Base-by-base conservation (phyloP, 2,888 invertebrate species). In the Macrophya alboannulata region DNA sequence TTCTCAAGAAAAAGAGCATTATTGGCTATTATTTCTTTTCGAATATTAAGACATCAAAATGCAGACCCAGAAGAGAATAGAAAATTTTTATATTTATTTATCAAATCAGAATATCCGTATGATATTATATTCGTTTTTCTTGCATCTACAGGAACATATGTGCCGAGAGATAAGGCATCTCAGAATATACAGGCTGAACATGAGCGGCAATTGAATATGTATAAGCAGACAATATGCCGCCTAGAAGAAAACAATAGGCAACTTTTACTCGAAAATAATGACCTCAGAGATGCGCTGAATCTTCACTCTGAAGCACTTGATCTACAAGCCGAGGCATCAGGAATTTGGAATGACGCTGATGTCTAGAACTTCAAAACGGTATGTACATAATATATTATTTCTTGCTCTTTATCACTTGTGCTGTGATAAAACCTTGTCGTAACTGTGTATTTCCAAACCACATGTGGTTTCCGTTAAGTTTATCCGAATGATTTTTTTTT, bases 191-290 rank as follows among this genome's bases (percentile, higher is more conserved):
- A 89, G 55, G 82, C 82, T 1, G 86, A 89, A 21, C 88, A 87
- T 25, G 88, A 88, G 48, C 89, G 90, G 72, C 88, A 90, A 71
- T 40, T 89, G n/a, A 85, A 76, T 40, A 43, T 88, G 59, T 90
- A 90, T 74, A 88, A 90, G 45, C 84, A 90, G 84, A 90, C 89
- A 25, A 89, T 91, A 86, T 81, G 86, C 51, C 89, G 89, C n/a
- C 87, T 91, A 43, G 89, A 90, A 31, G 90, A 90, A 45, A 90
- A 90, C 68, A 90, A 90, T 82, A 87, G 88, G 21, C 85, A 87
- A 43, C 89, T 90, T 89, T 68, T 90, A 15, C 86, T 89, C 62
- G 90, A 90, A 85, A 89, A 90, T 40, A 88, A 88, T 79, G 87
- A 89, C 25, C 83, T 90, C 17, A 88, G 89, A 51, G 89, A 90